Evolutionary conservation across 1,140 invertebrate genomes (phyloP).

Genomic region (Drosophila micromelanica): DNA sequence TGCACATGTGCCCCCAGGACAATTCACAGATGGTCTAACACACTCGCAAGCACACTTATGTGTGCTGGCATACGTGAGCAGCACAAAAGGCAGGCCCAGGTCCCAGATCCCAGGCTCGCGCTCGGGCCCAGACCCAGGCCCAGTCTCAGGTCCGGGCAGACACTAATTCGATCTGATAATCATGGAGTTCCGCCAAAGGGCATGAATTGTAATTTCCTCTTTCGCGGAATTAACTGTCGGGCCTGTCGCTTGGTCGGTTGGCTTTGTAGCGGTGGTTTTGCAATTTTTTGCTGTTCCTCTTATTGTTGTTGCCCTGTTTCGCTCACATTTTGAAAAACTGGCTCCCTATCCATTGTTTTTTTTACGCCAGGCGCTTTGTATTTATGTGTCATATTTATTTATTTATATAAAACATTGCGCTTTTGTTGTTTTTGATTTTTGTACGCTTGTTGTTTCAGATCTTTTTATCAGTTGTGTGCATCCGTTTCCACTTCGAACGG

Average conservation of each 20-base stretch:
- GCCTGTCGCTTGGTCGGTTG: conserved; percentile 55
- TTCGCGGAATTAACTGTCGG: conserved; percentile 84
- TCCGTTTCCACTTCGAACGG: conserved; percentile 29
- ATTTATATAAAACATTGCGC: conserved; percentile 72
- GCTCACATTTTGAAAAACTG: conserved; percentile 22
- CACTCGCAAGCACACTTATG: conserved; percentile 16
- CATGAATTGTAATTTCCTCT: conserved; percentile 84
- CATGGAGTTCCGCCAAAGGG: conserved; percentile 83
- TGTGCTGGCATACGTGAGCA: conserved; percentile 7
- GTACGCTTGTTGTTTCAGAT: conserved; percentile 12
- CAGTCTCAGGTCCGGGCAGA: conserved; percentile 60
- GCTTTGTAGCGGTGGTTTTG: conserved; percentile 56
- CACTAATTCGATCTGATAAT: conserved; percentile 84
- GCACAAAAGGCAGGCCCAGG: conserved; percentile 15
- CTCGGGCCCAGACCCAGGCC: neutral
- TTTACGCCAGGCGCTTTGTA: conserved; percentile 39
- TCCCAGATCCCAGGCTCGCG: conserved; percentile 20
- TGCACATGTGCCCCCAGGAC: conserved; percentile 69
- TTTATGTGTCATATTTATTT: conserved; percentile 81
- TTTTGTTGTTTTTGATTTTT: conserved; percentile 46
- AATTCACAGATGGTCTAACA: conserved; percentile 45
- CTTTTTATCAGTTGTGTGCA: conserved; percentile 53
- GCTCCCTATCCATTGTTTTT: conserved; percentile 12
- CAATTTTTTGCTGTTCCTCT: conserved; percentile 36
- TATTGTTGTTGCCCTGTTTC: conserved; percentile 30